Evolutionary conservation across 2,888 invertebrate genomes (phyloP).

Genomic region (Corbicula japonica): DNA sequence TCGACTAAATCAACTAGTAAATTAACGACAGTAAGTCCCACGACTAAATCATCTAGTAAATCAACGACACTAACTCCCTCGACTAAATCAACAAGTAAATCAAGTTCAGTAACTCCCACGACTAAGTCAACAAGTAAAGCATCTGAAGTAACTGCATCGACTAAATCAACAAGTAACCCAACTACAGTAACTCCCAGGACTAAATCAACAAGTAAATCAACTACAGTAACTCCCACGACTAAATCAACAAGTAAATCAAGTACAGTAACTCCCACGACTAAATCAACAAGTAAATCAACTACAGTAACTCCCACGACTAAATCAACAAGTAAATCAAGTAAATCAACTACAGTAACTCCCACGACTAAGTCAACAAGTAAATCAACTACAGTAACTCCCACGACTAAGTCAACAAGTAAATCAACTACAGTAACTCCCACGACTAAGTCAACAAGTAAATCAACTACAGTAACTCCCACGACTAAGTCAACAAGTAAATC

Average conservation of each 20-base stretch:
- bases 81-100: too few relatives aligned
- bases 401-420: neutral
- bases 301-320: neutral
- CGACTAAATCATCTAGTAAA: neutral
- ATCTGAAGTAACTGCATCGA: neutral
- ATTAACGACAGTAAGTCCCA: neutral
- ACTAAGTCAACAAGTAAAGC: too few relatives aligned
- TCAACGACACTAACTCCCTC: neutral
- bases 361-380: too few relatives aligned
- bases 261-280: neutral
- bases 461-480: neutral
- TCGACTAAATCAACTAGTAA: neutral
- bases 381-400: neutral
- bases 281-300: too few relatives aligned
- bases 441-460: neutral
- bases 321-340: neutral
- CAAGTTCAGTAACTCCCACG: too few relatives aligned
- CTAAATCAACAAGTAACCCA: neutral
- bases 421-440: neutral
- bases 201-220: neutral
- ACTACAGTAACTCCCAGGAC: neutral
- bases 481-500: neutral
- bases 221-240: neutral
- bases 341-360: neutral
- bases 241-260: neutral